Percentiles rank a stretch among this genome's conserved stretches.
Conservation (phyloP, 2,797 vertebrate genomes). For the Oreochromis grahami region DNA sequence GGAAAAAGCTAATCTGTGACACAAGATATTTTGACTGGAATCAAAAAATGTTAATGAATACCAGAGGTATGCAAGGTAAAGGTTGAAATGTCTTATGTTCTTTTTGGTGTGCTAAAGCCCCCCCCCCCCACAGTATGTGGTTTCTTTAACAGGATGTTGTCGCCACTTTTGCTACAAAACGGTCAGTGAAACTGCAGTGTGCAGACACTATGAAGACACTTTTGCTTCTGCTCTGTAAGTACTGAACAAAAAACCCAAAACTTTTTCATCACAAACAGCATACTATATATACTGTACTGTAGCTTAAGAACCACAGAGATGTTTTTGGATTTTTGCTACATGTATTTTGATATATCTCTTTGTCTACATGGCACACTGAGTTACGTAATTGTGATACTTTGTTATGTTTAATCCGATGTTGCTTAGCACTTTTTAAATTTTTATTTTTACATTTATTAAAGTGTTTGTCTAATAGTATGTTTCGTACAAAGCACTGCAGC, state of each 20-base stretch:
- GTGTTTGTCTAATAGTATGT: neutral
- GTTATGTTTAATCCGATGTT: accelerated
- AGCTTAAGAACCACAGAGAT: neutral
- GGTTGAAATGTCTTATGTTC: neutral
- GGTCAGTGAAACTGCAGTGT: neutral
- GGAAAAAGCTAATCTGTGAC: neutral
- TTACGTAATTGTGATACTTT: neutral
- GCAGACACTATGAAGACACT: neutral
- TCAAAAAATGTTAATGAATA: accelerated
- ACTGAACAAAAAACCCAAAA: accelerated
- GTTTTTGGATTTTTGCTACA: neutral
- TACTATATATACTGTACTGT: neutral
- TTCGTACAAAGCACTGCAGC: neutral
- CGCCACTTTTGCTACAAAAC: accelerated
- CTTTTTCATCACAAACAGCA: neutral
- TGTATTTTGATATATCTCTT: accelerated
- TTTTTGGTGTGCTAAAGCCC: neutral
- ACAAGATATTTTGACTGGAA: accelerated
- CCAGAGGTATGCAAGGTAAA: accelerated
- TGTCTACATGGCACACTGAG: neutral
- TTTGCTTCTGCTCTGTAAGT: slow-evolving; percentile 20
- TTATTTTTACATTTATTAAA: neutral
- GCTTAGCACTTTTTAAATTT: neutral
- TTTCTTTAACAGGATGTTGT: neutral
- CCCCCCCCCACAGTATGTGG: neutral